Evolutionary conservation across 1,140 invertebrate species (phyloP).

Genomic region (Leptinotarsa undecemlineata): DNA sequence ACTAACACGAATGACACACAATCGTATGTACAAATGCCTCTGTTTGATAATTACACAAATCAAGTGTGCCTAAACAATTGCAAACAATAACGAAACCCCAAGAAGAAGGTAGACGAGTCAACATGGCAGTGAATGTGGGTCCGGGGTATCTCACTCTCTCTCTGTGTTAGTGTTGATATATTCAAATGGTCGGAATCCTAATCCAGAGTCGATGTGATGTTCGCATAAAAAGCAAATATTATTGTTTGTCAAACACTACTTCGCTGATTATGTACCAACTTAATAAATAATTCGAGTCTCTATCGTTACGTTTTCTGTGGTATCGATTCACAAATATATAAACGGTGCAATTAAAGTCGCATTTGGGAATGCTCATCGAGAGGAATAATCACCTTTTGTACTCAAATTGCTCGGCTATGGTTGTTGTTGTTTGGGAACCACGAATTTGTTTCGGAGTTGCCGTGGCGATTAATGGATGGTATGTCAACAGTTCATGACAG

Average conservation of each 20-base stretch:
- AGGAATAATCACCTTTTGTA: slow-evolving; percentile 15
- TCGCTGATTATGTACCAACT: slow-evolving; percentile 47
- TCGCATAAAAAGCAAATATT: slow-evolving; percentile 52
- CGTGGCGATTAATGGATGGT: not conserved
- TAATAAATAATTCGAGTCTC: slow-evolving; percentile 51
- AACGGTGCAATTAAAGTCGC: slow-evolving; percentile 17
- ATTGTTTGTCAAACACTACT: slow-evolving; percentile 54
- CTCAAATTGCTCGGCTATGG: not conserved
- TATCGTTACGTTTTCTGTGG: slow-evolving; percentile 3
- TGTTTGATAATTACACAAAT: slow-evolving; percentile 15
- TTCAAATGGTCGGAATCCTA: slow-evolving; percentile 23
- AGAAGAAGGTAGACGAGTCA: slow-evolving; percentile 21
- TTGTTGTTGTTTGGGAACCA: not conserved
- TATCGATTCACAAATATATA: slow-evolving; percentile 17
- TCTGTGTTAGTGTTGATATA: not conserved
- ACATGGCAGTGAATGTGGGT: slow-evolving; percentile 21
- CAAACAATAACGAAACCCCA: slow-evolving; percentile 27
- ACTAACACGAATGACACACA: not conserved
- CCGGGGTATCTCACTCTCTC: slow-evolving; percentile 16
- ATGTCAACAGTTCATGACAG: too few relatives aligned
- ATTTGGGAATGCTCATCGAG: slow-evolving; percentile 10
- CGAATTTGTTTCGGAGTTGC: slow-evolving; percentile 4
- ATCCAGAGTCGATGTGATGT: slow-evolving; percentile 44
- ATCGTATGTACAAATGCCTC: not conserved
- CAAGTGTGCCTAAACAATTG: slow-evolving; percentile 13